Evolutionary conservation across 2,797 vertebrate genomes (phyloP).

Genomic region (Novumbra hubbsi): DNA sequence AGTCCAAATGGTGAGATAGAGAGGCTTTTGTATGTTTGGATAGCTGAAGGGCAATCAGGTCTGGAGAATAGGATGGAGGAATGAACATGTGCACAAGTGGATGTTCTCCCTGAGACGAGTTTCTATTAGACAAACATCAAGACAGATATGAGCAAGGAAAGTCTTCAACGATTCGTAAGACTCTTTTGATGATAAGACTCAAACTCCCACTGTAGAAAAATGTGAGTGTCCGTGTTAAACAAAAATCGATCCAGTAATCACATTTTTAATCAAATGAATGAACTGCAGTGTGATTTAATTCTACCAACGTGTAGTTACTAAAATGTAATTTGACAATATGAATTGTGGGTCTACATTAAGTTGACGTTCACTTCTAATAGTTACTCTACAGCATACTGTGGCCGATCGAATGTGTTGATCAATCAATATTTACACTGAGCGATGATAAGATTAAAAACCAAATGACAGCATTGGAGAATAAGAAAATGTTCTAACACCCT

Average conservation of each 20-base stretch:
- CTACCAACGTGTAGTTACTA: not conserved
- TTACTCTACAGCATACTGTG: not conserved
- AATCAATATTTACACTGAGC: not conserved
- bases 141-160: not conserved
- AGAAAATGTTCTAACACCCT: not conserved
- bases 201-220: not conserved
- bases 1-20: constrained; percentile 24
- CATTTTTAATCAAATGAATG: not conserved
- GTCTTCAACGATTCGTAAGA: not conserved
- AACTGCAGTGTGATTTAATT: not conserved
- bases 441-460: not conserved
- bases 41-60: constrained; percentile 23
- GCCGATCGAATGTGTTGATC: not conserved
- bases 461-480: not conserved
- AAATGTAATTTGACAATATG: not conserved
- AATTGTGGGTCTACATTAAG: not conserved
- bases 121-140: not conserved
- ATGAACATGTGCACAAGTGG: not conserved
- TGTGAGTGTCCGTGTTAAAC: not conserved
- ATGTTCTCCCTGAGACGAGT: not conserved
- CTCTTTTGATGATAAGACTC: not conserved
- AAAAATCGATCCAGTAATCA: not conserved
- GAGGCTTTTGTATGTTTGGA: constrained; percentile 3
- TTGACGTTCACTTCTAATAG: not conserved
- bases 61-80: not conserved